Evolutionary conservation across 2,113 vertebrate species (phyloP).

Genomic region (Pleuronectes platessa): DNA sequence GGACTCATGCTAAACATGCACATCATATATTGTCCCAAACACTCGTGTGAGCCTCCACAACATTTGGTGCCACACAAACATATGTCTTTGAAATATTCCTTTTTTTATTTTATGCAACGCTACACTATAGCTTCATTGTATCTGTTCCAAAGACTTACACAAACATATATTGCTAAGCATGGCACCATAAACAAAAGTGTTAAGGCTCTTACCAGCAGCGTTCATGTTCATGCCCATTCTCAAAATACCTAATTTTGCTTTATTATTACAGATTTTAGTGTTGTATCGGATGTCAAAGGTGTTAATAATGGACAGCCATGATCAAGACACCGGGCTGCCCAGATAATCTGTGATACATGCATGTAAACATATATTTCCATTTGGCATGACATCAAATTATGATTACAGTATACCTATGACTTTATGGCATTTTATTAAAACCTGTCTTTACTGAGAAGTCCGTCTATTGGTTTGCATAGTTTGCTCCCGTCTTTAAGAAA

Average conservation of each 20-base stretch:
- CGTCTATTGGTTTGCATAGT: no score
- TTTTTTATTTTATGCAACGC: not conserved
- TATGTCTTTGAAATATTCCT: constrained; percentile 28
- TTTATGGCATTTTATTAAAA: no score
- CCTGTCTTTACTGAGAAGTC: no score
- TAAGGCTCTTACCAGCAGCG: not conserved
- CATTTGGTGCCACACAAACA: constrained; percentile 28
- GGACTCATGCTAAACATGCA: constrained; percentile 21
- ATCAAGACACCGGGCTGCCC: no score
- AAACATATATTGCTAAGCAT: not conserved
- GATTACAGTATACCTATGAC: no score
- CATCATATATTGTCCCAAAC: constrained; percentile 11
- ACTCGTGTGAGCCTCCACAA: constrained; percentile 7
- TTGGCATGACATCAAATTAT: not conserved
- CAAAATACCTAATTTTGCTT: not conserved
- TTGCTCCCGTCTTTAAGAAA: no score
- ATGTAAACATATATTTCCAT: not conserved
- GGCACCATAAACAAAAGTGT: not conserved
- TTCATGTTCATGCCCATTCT: not conserved
- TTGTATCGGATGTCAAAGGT: no score
- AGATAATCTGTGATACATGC: no score
- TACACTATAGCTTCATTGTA: not conserved
- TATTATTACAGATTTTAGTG: no score
- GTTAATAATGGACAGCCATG: no score
- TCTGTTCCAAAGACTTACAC: not conserved